Evolutionary conservation across 2,797 vertebrate species (phyloP), one percentile per base, ranked within the genome.

Genomic region (Manis javanica): DNA sequence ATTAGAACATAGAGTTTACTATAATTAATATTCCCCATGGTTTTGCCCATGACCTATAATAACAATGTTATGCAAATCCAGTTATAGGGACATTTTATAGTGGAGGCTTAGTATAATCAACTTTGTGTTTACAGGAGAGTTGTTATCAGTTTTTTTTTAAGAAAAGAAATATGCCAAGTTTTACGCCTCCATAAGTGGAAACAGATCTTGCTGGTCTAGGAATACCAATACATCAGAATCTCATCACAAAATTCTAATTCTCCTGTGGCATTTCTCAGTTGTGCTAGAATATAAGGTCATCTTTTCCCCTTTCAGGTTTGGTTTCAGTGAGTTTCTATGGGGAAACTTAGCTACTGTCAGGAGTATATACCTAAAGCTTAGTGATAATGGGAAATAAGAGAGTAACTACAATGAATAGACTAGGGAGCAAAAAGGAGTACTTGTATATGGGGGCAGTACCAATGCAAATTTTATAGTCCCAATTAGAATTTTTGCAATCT

Each of bases 401-500:
- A 81, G 7, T n/a, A 59, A 16, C 90, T n/a, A 15, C 26, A 68
- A 53, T n/a, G 24, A 84, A 55, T 79, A 84, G 66, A 39, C 21
- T 39, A 68, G 19, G 16, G n/a, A 85, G 18, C 39, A 29, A 82
- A 74, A n/a, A 92, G 59, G n/a, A 29, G 16, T 57, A 15, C 31
- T 75, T 64, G 16, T 92, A 39, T 71, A 49, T 89, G 42, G 85
- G 42, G 55, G 8, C 8, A 55, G 85, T 39, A 78, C 31, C 55
- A 85, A 23, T 78, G 88, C 89, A 90, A 94, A 87, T 59, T 75
- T 83, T 81, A 85, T 86, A 79, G 37, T 78, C 77, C 34, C 63
- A 95, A 1, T 90, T 81, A 97, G 77, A 94, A 75, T 61, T 90
- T 94, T 90, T 94, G 9, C n/a, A 83, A 21, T 61, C 49, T 90